phyloP scores from a whole-genome alignment of 1,140 invertebrate genomes.

The Conus betulinus region DNA sequence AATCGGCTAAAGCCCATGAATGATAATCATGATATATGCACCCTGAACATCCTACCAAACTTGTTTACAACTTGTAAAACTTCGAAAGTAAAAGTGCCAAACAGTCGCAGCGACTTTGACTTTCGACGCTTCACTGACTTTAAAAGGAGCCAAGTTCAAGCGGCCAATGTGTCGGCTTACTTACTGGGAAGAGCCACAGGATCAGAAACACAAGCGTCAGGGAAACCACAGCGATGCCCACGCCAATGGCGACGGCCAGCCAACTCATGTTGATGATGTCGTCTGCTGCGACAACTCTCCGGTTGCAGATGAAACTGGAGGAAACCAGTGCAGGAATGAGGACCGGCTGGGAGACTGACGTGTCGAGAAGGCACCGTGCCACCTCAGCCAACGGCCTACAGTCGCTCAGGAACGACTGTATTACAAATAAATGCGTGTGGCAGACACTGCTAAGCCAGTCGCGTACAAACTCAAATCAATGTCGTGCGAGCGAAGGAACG shows the following conservation, averaged over 20 bases:
- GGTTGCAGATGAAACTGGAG: not conserved
- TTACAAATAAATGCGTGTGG: no score
- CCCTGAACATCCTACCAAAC: no score
- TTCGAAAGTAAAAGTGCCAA: no score
- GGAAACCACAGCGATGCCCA: not conserved
- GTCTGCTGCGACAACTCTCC: not conserved
- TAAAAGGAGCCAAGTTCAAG: no score
- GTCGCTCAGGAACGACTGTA: not conserved
- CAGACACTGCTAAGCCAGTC: no score
- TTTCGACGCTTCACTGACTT: no score
- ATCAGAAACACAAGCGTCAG: not conserved
- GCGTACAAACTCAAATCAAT: no score
- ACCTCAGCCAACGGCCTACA: not conserved
- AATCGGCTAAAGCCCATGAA: no score
- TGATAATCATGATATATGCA: no score
- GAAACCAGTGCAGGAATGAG: not conserved
- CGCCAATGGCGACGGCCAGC: not conserved
- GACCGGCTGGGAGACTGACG: not conserved
- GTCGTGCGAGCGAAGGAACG: no score
- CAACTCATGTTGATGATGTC: constrained; percentile 8
- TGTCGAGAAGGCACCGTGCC: not conserved
- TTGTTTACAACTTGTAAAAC: no score
- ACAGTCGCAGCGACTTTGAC: no score
- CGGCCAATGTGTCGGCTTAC: not conserved
- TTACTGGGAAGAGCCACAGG: constrained; percentile 8